Evolutionary conservation across 2,797 vertebrate species (phyloP).

Genomic region (Pyrocephalus nanus): DNA sequence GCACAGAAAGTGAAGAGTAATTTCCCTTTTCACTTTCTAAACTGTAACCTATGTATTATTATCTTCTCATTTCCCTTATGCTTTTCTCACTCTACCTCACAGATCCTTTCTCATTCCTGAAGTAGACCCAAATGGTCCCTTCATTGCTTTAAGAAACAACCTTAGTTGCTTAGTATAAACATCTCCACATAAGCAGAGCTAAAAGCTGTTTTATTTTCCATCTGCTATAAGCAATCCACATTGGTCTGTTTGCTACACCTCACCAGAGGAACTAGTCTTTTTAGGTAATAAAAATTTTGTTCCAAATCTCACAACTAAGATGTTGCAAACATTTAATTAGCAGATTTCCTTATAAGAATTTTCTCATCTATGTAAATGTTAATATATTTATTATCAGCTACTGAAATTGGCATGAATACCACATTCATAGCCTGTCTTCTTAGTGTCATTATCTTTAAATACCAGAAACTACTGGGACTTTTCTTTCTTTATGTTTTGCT

Average conservation of each 20-base stretch:
- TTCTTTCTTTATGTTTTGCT: background rate
- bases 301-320: background rate
- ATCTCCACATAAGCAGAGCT: background rate
- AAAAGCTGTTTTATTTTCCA: background rate
- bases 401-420: background rate
- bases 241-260: background rate
- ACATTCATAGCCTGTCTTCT: background rate
- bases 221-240: background rate
- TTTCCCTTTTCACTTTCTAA: background rate
- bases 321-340: background rate
- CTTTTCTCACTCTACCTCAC: background rate
- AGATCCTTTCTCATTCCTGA: background rate
- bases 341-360: background rate
- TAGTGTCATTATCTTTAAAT: background rate
- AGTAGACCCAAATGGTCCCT: background rate
- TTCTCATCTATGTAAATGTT: background rate
- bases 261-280: background rate
- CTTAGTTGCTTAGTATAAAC: background rate
- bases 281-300: background rate
- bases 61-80: background rate
- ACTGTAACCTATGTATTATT: background rate
- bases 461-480: background rate
- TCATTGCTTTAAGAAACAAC: background rate
- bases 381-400: background rate
- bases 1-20: background rate